Percentiles rank a stretch among this genome's conserved stretches.
phyloP scores from a whole-genome alignment of 1,140 invertebrate genomes.

The Luehdorfia chinensis region DNA sequence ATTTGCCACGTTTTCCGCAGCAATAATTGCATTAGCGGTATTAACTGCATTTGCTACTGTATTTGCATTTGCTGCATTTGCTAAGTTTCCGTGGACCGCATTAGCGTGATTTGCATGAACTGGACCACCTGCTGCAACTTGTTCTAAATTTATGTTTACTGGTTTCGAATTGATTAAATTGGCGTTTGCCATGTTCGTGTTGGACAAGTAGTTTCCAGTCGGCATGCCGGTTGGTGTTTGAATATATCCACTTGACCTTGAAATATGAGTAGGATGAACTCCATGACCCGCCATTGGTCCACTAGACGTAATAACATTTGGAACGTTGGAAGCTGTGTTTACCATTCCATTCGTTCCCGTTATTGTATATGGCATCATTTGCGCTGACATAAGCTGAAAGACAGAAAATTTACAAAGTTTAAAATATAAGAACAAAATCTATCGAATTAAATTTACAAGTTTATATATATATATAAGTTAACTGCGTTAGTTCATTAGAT shows the following conservation, averaged over 20 bases:
- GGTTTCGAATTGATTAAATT: not conserved
- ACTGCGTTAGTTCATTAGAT: too few species aligned
- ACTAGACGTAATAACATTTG: not conserved
- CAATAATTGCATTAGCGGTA: conserved; percentile 13
- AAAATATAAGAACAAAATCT: too few species aligned
- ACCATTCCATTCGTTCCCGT: conserved; percentile 1
- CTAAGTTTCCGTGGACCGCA: too few species aligned
- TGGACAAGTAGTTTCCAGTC: conserved; percentile 18
- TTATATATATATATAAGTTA: not conserved
- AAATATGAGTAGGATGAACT: not conserved
- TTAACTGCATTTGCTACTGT: conserved; percentile 5
- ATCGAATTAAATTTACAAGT: not conserved
- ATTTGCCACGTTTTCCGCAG: conserved; percentile 17
- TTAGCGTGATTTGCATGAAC: conserved; percentile 17
- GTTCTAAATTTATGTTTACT: not conserved
- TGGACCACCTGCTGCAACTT: not conserved
- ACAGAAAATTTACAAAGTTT: too few species aligned
- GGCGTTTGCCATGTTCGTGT: conserved; percentile 18
- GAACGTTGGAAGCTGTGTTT: not conserved
- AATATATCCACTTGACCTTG: not conserved
- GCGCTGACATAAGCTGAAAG: conserved; percentile 23
- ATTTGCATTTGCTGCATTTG: conserved; percentile 14
- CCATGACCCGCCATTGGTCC: conserved; percentile 7
- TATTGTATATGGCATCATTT: conserved; percentile 17
- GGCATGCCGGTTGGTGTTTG: not conserved